Evolutionary conservation across 1,140 invertebrate species (phyloP), one percentile per base, ranked within the genome.

Genomic region (Bombus ignitus): DNA sequence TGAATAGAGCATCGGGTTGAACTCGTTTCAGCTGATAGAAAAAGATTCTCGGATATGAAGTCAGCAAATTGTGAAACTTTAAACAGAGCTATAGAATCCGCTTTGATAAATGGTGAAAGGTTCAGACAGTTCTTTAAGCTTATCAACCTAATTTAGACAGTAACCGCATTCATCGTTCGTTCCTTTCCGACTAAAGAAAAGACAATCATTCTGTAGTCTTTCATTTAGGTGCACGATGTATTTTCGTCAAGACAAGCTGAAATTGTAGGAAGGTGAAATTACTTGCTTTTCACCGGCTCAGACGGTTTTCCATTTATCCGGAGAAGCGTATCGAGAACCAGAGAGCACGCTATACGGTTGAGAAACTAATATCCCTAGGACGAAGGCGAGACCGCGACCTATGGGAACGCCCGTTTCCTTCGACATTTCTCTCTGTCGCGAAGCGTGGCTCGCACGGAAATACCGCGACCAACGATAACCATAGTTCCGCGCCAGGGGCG

Each of bases 371-470:
- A n/a, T 79, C 42, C 42, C 39, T 28, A 35, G 35, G 57, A 76
- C 53, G 35, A 8, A 10, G 25, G 35, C 15, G 53, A n/a, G 35
- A 76, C 53, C 76, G 77, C 59, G 59, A 35, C 32, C 65, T 47
- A 39, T 22, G 62, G 35, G 62, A 47, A 44, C 59, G n/a, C 37
- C 59, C 62, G 37, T 9, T 37, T n/a, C 53, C 74, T 59, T 39
- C 77, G 62, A 68, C 77, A 68, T 78, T 78, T 78, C 74, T 78
- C 74, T 70, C 65, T 39, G 82, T 83, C 82, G 35, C 42, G 18
- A 32, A 6, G 4, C 28, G 25, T n/a, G 25, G 28, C 37, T 37
- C 32, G 42, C 65, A 65, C 44, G 65, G 74, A 84, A 79, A 79
- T 47, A 59, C 82, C 66, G n/a, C 28, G 65, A n/a, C 12, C 39